Base-by-base conservation (phyloP, 2,888 invertebrate genomes). In the Polydrusus pterygomalis region DNA sequence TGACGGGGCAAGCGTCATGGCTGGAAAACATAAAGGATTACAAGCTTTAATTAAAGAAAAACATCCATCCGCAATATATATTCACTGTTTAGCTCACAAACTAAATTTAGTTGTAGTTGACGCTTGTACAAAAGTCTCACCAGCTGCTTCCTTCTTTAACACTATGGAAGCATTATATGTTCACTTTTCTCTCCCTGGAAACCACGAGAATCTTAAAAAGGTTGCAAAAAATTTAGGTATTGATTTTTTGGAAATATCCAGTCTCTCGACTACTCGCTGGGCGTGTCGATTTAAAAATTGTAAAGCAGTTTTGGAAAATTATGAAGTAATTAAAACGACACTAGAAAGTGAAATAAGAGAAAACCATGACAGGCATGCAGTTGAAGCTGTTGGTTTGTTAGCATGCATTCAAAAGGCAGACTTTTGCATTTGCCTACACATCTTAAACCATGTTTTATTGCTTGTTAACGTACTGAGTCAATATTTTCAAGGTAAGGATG, bases 1-100 rank as follows among this genome's bases (percentile, higher is more conserved):
- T 69, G 79, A 80, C 62, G 75, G 77, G 25, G 79, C 75, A 9
- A 79, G 78, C 62, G 78, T 79, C 10, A 80, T 80, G 74, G 70
- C 74, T 18, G 43, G n/a, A 43, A 43, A 43, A 43, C 43, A 43
- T 13, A 43, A 43, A 43, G 43, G n/a, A 11, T 13, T 43, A 13
- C 43, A 43, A 43, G 43, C 43, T 13, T 13, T 43, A 13, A 43
- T 43, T 43, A 43, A 43, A 43, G 43, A 43, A 43, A 13, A 13
- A 13, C n/a, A 43, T 13, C 43, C 43, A 13, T 13, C 11, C n/a
- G 43, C 43, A 43, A 13, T 43, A 13, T 43, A 43, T 43, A 43
- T 43, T 13, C 43, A 43, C 43, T 43, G 77, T 70, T 18, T 74
- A 74, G 67, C 25, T 62, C 47, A 76, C 34, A 34, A 10, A 34